Evolutionary conservation across 1,140 invertebrate genomes (phyloP), one percentile per base, ranked within the genome.

Genomic region (Stegodyphus dumicola): DNA sequence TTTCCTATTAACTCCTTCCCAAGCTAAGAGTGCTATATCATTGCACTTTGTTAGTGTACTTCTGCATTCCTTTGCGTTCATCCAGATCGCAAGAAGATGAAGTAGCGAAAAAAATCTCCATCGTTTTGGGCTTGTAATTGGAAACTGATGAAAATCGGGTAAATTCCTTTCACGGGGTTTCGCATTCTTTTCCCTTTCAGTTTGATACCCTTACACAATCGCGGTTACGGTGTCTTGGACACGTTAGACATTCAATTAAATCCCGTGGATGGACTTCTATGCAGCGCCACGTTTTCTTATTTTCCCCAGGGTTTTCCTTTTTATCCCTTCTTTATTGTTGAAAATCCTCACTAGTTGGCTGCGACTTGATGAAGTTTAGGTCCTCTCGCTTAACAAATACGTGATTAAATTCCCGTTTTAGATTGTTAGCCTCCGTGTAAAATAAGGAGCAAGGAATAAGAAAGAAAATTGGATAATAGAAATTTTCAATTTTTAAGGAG

Each of bases 201-300:
- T 73, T 80, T 56, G 78, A 80, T 80, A 73, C 53, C 66, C 67
- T 60, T 48, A 33, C 33, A 53, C 64, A 48, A 17, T 69, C 49
- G 53, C 60, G 71, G 60, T 80, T 74, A 49, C 67, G 79, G 56
- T 73, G 15, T 52, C 79, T 60, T 83, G 71, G 79, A 73, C 70
- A 83, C 79, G 17, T 74, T 83, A 83, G 79, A 83, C 79, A 83
- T 83, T 73, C 79, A 83, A 83, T 83, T 83, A 83, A 83, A 83
- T 54, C 79, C 70, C n/a, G 11, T 33, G 33, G 33, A 33, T 33
- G 33, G 3, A 3, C 33, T 33, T 3, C 33, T 33, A 33, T 33
- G 33, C 1, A 1, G 33, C 33, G 33, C 33, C 33, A 33, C 48
- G 49, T 51, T 78, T 53, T 54, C 77, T 78, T 69, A 53, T 33